A percentile compares a stretch with the other conserved stretches of the same genome.
phyloP scores from a whole-genome alignment of 1,140 invertebrate species.

The Ceratina japonica region DNA sequence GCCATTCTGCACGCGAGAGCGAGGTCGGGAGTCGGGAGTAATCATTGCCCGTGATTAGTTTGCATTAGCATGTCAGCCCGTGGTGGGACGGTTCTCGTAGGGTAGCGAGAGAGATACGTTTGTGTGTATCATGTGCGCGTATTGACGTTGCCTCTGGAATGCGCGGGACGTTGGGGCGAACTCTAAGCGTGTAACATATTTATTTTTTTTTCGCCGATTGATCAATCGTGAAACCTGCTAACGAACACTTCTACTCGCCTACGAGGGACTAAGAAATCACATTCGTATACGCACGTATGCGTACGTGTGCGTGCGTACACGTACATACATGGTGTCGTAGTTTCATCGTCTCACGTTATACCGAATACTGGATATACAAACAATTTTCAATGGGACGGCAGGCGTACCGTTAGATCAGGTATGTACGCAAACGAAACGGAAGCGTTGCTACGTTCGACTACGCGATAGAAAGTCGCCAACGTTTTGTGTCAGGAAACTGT shows the following conservation, averaged over 20 bases:
- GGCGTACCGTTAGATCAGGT: conserved; percentile 39
- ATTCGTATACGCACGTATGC: background rate
- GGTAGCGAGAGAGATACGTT: conserved; percentile 1
- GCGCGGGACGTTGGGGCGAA: conserved; percentile 13
- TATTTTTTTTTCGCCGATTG: conserved; percentile 33
- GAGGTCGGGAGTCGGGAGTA: conserved; percentile 12
- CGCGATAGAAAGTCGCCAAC: background rate
- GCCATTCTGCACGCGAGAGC: conserved; percentile 30
- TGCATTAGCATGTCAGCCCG: conserved; percentile 46
- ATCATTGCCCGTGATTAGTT: conserved; percentile 59
- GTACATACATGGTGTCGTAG: conserved; percentile 28
- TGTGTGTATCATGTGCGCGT: conserved; percentile 21
- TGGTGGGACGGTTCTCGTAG: conserved; percentile 45
- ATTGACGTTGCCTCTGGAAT: conserved; percentile 39
- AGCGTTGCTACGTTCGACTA: conserved; percentile 6
- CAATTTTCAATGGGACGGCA: conserved; percentile 42
- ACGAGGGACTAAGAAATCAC: conserved; percentile 20
- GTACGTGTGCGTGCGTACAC: background rate
- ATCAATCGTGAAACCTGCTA: conserved; percentile 46
- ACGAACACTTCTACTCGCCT: conserved; percentile 33
- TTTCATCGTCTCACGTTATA: conserved; percentile 36
- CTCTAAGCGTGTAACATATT: background rate
- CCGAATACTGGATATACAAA: conserved; percentile 35
- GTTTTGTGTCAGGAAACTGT: conserved; percentile 3
- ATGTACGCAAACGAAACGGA: conserved; percentile 1